Base-by-base conservation (phyloP, 2,888 invertebrate species). In the Lissonota sp. region DNA sequence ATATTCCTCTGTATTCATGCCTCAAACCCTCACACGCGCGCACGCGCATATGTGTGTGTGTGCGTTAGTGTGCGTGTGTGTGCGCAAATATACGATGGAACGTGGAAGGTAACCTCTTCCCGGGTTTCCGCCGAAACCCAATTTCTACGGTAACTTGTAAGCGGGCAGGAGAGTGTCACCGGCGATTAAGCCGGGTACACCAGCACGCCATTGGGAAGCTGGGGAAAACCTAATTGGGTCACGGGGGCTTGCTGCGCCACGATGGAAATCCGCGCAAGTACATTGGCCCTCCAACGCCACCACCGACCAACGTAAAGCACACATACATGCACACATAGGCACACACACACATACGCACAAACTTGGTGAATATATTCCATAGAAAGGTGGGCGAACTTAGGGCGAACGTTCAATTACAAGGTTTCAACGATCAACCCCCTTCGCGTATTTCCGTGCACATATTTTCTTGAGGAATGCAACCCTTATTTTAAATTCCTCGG, bases 181-280 rank as follows among this genome's bases (percentile, higher is more conserved):
- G 81, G 78, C 83, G 84, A 84, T 84, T 84, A 85, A 85, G 83
- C 84, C 84, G 80, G 83, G 79, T 77, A 75, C 67, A 70, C 58
- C 40, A 66, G 72, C 58, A 66, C 67, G 73, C 72, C 78, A 78
- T 82, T 84, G 76, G 84, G 73, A 84, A 76, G 79, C 83, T 80
- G 75, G 84, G 80, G 79, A 83, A n/a, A 84, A 89, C 86, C 86
- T 89, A 89, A 89, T 89, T 89, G 87, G 89, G 89, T 89, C 89
- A 89, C 87, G 85, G 87, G 86, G 76, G 71, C 81, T 63, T 67
- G 72, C 76, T 76, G 83, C 83, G 81, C 83, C 85, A 83, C 87
- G 86, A 88, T 88, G 87, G 83, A 88, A 88, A 88, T 89, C 84
- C 86, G 86, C 86, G 84, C 80, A 80, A 79, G 80, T 79, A 82